These are phyloP conservation scores for Hylaea fasciaria DNA, from an alignment of 2,888 invertebrate genomes.

Conservation along the genomic window DNA sequence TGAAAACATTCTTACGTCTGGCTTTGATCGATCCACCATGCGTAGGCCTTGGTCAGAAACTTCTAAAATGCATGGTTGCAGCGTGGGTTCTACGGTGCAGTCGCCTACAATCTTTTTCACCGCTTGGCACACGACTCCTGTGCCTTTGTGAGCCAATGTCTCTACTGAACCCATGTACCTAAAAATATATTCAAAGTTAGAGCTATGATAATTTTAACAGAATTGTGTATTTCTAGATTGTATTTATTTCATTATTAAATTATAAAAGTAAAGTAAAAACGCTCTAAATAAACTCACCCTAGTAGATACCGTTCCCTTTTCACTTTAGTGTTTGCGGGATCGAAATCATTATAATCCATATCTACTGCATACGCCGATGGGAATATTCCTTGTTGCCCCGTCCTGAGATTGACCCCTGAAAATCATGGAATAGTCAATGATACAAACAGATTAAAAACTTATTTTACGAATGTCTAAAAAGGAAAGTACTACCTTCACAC, in stretches of 20 bases:
- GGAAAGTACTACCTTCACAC: conserved; percentile 96
- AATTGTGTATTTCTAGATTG: neutral
- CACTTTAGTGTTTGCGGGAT: conserved; percentile 92
- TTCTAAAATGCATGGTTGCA: conserved; percentile 95
- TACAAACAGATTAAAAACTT: too few relatives aligned
- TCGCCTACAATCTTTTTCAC: conserved; percentile 93
- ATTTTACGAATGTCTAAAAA: too few relatives aligned
- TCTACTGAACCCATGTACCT: conserved; percentile 97
- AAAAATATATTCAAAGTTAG: conserved; percentile 11
- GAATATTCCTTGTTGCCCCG: conserved; percentile 97
- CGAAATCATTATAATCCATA: conserved; percentile 98
- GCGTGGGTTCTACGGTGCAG: conserved; percentile 87
- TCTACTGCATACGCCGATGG: conserved; percentile 99
- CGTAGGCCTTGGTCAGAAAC: conserved; percentile 97
- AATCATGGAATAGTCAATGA: too few relatives aligned
- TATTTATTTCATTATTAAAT: neutral
- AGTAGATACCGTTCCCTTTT: conserved; percentile 94
- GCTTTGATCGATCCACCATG: conserved; percentile 96
- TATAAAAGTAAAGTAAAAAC: too few relatives aligned
- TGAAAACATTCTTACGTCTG: conserved; percentile 81
- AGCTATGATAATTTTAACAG: neutral
- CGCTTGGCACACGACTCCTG: conserved; percentile 96
- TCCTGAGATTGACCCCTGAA: conserved; percentile 96
- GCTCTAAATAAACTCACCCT: conserved; percentile 75
- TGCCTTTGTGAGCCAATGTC: conserved; percentile 98